Conservation (phyloP, 2,113 vertebrate genomes). For the Alosa alosa region DNA sequence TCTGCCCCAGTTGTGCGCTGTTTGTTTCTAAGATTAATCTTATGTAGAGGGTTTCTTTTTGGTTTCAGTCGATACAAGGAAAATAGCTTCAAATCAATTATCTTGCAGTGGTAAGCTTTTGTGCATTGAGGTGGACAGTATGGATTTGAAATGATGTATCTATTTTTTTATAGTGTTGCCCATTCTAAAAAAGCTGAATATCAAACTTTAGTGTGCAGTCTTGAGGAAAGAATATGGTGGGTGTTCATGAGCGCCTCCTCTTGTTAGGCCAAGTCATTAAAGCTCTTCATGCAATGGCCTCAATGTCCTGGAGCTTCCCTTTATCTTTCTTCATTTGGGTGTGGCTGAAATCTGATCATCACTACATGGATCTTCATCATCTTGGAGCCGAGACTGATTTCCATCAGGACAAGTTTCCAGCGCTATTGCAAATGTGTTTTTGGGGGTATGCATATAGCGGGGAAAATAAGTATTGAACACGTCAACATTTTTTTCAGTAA, state of each 20-base stretch:
- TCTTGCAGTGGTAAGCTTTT: neutral
- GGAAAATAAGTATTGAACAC: too few species aligned
- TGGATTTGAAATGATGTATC: neutral
- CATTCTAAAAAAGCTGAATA: neutral
- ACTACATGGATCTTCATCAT: neutral
- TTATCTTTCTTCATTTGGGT: neutral
- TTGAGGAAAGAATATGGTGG: neutral
- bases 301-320: neutral
- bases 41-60: neutral
- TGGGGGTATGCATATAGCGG: too few species aligned
- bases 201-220: neutral
- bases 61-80: neutral
- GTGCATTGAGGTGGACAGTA: neutral
- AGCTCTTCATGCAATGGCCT: neutral
- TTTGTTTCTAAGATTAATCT: neutral
- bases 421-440: too few species aligned
- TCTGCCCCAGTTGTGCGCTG: neutral
- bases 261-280: neutral
- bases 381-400: neutral
- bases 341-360: too few species aligned
- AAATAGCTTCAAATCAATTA: neutral
- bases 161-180: neutral
- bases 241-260: neutral
- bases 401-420: too few species aligned
- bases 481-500: too few species aligned